These are phyloP conservation scores for Peromyscus californicus DNA, from an alignment of 2,113 vertebrate species.

Conservation along the genomic window DNA sequence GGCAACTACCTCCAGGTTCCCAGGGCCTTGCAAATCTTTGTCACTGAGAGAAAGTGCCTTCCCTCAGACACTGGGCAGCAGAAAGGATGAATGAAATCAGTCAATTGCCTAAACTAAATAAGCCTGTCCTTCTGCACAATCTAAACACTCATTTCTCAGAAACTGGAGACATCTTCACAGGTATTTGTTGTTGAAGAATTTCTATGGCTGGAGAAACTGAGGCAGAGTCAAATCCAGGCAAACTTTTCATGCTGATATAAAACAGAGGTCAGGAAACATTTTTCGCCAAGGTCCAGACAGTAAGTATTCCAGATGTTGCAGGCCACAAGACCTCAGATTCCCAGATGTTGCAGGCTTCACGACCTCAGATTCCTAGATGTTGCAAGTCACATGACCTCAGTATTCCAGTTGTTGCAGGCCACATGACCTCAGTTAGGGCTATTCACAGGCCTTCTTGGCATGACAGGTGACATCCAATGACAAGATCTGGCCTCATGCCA, in stretches of 20 bases:
- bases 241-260: not conserved
- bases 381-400: no score
- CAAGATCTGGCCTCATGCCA: fast-evolving
- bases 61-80: not conserved
- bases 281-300: not conserved
- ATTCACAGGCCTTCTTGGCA: fast-evolving
- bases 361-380: no score
- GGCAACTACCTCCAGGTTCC: not conserved
- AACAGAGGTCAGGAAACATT: not conserved
- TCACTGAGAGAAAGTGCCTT: not conserved
- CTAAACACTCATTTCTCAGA: not conserved
- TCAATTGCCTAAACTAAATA: not conserved
- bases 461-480: fast-evolving
- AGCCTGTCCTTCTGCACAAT: not conserved
- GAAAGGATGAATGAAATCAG: not conserved
- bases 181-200: not conserved
- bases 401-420: no score
- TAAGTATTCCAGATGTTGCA: not conserved
- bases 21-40: not conserved
- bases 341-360: not conserved
- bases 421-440: not conserved
- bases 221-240: not conserved
- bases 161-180: fast-evolving
- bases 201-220: not conserved
- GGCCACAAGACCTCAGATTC: not conserved